A percentile compares a stretch with the other conserved stretches of the same genome.
These are phyloP conservation scores for Pantala flavescens DNA, from an alignment of 1,140 invertebrate species.

Conservation along the genomic window DNA sequence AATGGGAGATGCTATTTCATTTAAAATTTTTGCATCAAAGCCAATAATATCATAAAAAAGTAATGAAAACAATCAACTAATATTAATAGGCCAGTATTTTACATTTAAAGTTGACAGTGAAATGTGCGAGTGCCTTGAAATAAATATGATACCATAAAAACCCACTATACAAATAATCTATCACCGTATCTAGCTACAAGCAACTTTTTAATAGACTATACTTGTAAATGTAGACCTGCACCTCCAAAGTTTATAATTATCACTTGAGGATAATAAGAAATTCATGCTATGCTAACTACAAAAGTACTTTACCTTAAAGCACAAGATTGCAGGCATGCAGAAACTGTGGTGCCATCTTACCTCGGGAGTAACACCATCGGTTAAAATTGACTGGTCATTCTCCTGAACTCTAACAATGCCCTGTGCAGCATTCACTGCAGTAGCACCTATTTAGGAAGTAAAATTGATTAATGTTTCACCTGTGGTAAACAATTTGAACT, in stretches of 20 bases:
- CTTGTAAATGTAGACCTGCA: not conserved
- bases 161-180: not conserved
- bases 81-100: too few relatives aligned
- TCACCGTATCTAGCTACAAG: not conserved
- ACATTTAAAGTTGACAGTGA: too few relatives aligned
- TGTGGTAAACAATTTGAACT: too few relatives aligned
- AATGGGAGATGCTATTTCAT: too few relatives aligned
- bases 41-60: too few relatives aligned
- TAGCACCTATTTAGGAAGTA: not conserved
- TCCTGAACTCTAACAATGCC: not conserved
- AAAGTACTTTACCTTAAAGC: slow-evolving; percentile 52
- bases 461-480: not conserved
- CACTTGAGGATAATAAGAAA: not conserved
- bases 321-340: slow-evolving; percentile 64
- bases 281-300: slow-evolving; percentile 12
- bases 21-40: too few relatives aligned
- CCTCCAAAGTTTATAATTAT: not conserved
- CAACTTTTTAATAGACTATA: not conserved
- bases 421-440: not conserved
- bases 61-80: too few relatives aligned
- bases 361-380: slow-evolving; percentile 34
- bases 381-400: not conserved
- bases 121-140: not conserved
- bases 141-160: not conserved
- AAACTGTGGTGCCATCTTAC: slow-evolving; percentile 55